phyloP scores from a whole-genome alignment of 2,888 invertebrate genomes.

The Odontocerum albicorne region DNA sequence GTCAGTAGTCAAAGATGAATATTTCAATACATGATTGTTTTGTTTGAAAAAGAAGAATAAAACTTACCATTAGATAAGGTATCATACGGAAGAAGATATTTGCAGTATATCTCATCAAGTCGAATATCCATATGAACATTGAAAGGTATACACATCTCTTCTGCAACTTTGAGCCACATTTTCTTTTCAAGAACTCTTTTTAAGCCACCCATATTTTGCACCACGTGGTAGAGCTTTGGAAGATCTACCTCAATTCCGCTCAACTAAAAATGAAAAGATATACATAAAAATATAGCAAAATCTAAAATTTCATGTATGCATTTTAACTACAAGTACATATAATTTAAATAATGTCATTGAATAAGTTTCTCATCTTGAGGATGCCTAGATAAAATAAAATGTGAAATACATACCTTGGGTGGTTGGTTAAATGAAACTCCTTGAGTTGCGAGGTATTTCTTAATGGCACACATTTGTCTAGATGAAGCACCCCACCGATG shows the following conservation, averaged over 20 bases:
- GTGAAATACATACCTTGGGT: conserved; percentile 84
- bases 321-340: too few species aligned
- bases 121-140: conserved; percentile 77
- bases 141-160: conserved; percentile 83
- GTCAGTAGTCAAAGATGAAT: neutral
- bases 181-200: conserved; percentile 86
- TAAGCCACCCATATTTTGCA: conserved; percentile 83
- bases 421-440: conserved; percentile 72
- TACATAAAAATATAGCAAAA: too few species aligned
- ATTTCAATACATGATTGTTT: conserved; percentile 14
- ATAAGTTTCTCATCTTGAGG: too few species aligned
- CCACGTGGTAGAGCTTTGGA: conserved; percentile 80
- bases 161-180: conserved; percentile 85
- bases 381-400: too few species aligned
- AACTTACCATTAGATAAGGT: conserved; percentile 72
- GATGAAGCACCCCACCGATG: conserved; percentile 89
- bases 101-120: conserved; percentile 87
- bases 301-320: too few species aligned
- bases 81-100: conserved; percentile 87
- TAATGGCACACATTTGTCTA: conserved; percentile 82
- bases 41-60: neutral
- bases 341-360: too few species aligned
- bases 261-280: conserved; percentile 58
- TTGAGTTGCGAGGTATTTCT: conserved; percentile 76
- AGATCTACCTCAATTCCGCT: conserved; percentile 91